These are phyloP conservation scores for Agrilus cyanescens DNA, from an alignment of 2,888 invertebrate genomes.

Conservation along the genomic window DNA sequence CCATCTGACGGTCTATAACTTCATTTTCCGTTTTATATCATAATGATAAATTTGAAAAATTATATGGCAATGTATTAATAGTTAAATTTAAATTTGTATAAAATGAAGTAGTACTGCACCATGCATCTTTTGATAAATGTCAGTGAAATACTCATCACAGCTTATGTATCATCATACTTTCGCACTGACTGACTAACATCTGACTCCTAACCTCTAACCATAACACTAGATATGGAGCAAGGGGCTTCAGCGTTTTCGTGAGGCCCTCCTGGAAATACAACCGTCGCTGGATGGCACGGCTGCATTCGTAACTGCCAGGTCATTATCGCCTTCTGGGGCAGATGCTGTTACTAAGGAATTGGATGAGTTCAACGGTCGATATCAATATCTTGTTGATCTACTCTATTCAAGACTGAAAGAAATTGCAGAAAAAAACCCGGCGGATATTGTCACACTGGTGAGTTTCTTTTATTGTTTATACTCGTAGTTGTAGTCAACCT, in stretches of 20 bases:
- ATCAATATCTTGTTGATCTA: conserved; percentile 57
- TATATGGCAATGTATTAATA: too few relatives aligned
- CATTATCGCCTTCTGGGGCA: conserved; percentile 42
- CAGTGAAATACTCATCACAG: conserved; percentile 8
- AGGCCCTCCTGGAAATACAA: conserved; percentile 70
- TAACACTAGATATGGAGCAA: conserved; percentile 71
- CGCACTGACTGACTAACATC: conserved; percentile 37
- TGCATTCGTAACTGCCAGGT: conserved; percentile 28
- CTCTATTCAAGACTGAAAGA: conserved; percentile 58
- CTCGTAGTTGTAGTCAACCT: too few relatives aligned
- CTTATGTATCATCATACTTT: conserved; percentile 12
- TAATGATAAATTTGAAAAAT: too few relatives aligned
- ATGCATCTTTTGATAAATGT: too few relatives aligned
- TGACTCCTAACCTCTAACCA: conserved; percentile 45
- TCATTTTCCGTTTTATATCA: too few relatives aligned
- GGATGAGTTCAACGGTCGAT: conserved; percentile 69
- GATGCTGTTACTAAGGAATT: conserved; percentile 65
- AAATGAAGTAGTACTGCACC: too few relatives aligned
- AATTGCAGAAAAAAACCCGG: conserved; percentile 54
- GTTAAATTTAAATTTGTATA: too few relatives aligned
- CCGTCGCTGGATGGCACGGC: conserved; percentile 58
- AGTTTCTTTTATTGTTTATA: conserved; percentile 30
- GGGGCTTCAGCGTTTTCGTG: conserved; percentile 72
- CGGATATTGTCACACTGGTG: conserved; percentile 67
- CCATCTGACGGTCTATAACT: too few relatives aligned